Evolutionary conservation across 2,888 invertebrate genomes (phyloP), one percentile per base, ranked within the genome.

Genomic region (Parapristionchus giblindavisi): DNA sequence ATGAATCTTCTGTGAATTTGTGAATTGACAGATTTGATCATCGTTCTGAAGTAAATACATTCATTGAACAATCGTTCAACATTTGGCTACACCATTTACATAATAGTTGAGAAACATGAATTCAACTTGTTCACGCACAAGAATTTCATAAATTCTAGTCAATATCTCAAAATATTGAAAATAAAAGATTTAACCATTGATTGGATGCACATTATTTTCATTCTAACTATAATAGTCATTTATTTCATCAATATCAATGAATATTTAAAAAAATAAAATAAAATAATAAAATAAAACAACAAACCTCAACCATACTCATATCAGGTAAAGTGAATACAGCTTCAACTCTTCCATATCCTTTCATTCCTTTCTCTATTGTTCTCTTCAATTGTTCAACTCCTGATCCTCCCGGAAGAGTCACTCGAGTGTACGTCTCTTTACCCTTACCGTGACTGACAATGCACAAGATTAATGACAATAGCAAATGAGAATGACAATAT

Each of bases 401-500:
- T 32, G 81, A 79, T 51, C 83, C 83, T 1, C 83, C 83, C 2
- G 83, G 82, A 8, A 84, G 77, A 0, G 83, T 84, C 24, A 84
- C 81, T 51, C 83, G 43, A 58, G 81, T 82, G 76, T 78, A 84
- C n/a, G 83, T 79, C 54, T 83, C 83, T 68, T 84, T 84, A 29
- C 83, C 82, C n/a, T 76, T 75, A 4, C 75, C 81, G 21, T 76
- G 76, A 60, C 81, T 81, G 74, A 8, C 77, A 78, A 32, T 14
- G 68, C 8, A 17, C 17, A 3, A n/a, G 14, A 29, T 56, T 8
- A 56, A 63, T 74, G 6, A 52, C 63, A 6, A 32, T 40, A n/a
- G 24, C n/a, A 51, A 36, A 76, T 56, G 29, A n/a, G n/a, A n/a
- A n/a, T n/a, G n/a, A n/a, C n/a, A n/a, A n/a, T n/a, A n/a, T n/a